Evolutionary conservation across 2,888 invertebrate genomes (phyloP).

Genomic region (Rhopalosiphum nymphaeae): DNA sequence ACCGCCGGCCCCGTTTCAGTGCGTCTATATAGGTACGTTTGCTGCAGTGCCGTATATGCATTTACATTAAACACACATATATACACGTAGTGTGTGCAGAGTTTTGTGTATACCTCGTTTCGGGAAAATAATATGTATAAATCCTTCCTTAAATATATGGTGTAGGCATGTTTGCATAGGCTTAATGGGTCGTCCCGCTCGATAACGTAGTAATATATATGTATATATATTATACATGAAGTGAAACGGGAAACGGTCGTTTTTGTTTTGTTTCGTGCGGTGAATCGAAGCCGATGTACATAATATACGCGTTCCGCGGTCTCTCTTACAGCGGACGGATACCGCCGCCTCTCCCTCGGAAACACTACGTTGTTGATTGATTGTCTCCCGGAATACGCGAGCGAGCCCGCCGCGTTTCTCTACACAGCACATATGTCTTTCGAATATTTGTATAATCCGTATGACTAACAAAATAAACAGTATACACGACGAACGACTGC

Average conservation of each 20-base stretch:
- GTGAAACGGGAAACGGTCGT: constrained; percentile 50
- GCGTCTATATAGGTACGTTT: neutral
- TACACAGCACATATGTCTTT: constrained; percentile 15
- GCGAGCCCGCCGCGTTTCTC: neutral
- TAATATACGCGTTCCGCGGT: constrained; percentile 18
- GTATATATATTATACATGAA: neutral
- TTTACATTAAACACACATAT: neutral
- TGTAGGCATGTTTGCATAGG: constrained; percentile 43
- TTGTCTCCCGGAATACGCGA: constrained; percentile 54
- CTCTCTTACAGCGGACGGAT: constrained; percentile 20
- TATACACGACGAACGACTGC: neutral
- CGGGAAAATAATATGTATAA: constrained; percentile 36
- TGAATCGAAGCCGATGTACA: constrained; percentile 19
- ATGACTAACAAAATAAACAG: constrained; percentile 62
- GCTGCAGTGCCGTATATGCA: neutral
- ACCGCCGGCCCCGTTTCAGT: neutral
- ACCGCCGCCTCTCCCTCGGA: neutral
- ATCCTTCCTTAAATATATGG: constrained; percentile 25
- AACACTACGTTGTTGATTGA: constrained; percentile 51
- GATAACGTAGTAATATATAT: neutral
- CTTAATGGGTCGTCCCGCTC: constrained; percentile 57
- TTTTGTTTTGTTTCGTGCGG: constrained; percentile 56
- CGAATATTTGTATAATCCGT: constrained; percentile 58
- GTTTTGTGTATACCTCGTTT: constrained; percentile 10
- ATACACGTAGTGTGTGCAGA: neutral